Evolutionary conservation across 2,113 vertebrate species (phyloP).

Genomic region (Melanerpes formicivorus): DNA sequence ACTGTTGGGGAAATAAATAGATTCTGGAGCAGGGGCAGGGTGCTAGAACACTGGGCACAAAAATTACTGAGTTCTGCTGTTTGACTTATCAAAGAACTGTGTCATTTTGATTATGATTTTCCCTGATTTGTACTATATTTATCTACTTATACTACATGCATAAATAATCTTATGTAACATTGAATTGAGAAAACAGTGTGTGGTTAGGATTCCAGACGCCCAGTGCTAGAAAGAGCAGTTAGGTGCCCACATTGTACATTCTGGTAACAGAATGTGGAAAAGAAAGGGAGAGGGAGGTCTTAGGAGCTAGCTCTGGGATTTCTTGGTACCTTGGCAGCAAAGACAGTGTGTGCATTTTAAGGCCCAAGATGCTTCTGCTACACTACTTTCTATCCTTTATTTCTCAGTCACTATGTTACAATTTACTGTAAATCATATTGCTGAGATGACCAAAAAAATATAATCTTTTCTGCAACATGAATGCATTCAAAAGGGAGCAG

Average conservation of each 20-base stretch:
- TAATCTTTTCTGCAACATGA: not conserved
- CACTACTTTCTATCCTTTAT: not conserved
- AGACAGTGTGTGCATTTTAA: not conserved
- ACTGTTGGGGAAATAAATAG: not conserved
- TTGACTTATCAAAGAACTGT: not conserved
- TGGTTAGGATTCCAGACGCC: not conserved
- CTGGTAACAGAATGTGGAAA: not conserved
- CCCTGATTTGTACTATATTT: not conserved
- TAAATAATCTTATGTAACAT: not conserved
- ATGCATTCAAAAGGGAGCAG: not conserved
- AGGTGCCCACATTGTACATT: not conserved
- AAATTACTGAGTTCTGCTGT: fast-evolving
- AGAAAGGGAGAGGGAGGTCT: not conserved
- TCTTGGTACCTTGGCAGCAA: not conserved
- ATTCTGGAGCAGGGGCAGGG: not conserved
- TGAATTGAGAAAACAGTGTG: not conserved
- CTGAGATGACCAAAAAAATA: not conserved
- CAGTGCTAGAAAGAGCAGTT: not conserved
- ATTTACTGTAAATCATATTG: not conserved
- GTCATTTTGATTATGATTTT: not conserved
- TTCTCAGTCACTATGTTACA: not conserved
- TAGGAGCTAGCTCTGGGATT: not conserved
- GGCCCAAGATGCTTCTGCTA: not conserved
- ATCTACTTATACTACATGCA: not conserved
- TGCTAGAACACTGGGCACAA: not conserved